Percentiles rank a stretch among this genome's conserved stretches.
Evolutionary conservation across 2,113 vertebrate genomes (phyloP).

Genomic region (Osmerus mordax): DNA sequence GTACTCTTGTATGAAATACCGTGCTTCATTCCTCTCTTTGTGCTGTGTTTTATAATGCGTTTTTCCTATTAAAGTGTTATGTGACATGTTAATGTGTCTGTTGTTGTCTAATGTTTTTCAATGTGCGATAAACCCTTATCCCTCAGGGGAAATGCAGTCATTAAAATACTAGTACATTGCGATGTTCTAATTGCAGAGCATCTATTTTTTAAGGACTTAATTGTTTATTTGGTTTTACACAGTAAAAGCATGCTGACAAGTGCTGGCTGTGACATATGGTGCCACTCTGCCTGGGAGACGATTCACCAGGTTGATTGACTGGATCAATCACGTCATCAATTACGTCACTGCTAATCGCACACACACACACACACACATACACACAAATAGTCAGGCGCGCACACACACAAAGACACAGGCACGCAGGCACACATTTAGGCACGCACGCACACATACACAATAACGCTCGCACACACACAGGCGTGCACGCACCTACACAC

Average conservation of each 20-base stretch:
- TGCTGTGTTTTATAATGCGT: too few species aligned
- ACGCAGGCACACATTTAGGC: too few species aligned
- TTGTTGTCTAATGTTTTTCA: too few species aligned
- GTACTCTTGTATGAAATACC: too few species aligned
- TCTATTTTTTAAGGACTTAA: slow-evolving; percentile 62
- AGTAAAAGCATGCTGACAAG: slow-evolving; percentile 41
- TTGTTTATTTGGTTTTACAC: slow-evolving; percentile 55
- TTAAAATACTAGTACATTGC: too few species aligned
- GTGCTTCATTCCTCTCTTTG: too few species aligned
- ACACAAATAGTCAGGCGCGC: slow-evolving; percentile 12
- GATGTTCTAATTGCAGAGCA: too few species aligned
- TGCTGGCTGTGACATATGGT: slow-evolving; percentile 26
- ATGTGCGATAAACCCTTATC: too few species aligned
- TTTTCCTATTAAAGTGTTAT: too few species aligned
- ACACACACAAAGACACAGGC: too few species aligned
- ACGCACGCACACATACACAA: slow-evolving; percentile 8
- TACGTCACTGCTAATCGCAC: slow-evolving; percentile 52
- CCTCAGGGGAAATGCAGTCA: too few species aligned
- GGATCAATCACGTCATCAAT: slow-evolving; percentile 65
- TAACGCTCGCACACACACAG: slow-evolving; percentile 2
- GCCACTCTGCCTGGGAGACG: slow-evolving; percentile 53
- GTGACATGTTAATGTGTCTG: too few species aligned
- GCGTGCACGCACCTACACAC: slow-evolving; percentile 17
- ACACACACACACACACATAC: slow-evolving; percentile 21
- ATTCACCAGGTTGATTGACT: slow-evolving; percentile 61